Evolutionary conservation across 92 coral and sea anemone species (phyloP), one percentile per base, ranked within the genome.

Genomic region (Bergia puertoricense): DNA sequence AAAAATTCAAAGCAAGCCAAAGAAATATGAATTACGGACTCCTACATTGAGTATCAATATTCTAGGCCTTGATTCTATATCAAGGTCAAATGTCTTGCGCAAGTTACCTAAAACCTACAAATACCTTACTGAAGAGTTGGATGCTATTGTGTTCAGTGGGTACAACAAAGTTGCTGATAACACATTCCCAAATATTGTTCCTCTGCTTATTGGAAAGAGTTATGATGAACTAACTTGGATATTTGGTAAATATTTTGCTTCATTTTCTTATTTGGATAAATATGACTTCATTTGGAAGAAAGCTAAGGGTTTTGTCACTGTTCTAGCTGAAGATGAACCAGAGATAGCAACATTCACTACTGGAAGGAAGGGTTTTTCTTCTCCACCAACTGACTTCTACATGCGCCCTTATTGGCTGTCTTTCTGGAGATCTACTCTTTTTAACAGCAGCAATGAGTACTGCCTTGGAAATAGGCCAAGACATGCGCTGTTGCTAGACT

Each of bases 231-330:
- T 81, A 59, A 81, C 85, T 1, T 81, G 85, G 85, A 41, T 81
- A 7, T 81, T 81, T 59, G 85, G 85, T 56, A 81, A 81, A 66
- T 81, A 81, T 41, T 81, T 81, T 59, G 45, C 73, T 38, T 39
- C 71, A 10, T 81, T 37, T 23, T 81, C 85, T 0, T 57, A 81
- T 57, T 22, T 81, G 30, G 85, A 81, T 42, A 62, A 81, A 41
- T 81, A 81, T 81, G 85, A 81, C 45, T 81, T 81, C 18, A 81
- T 82, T 67, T 82, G 86, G 86, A 82, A 82, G 86, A 82, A 16
- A 13, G 86, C 62, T 4, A 22, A 82, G 42, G 86, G 48, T 8
- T 82, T 41, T 67, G 76, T 67, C 22, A 82, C 86, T 22, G 16
- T 82, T 82, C 51, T 82, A 1, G 86, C 86, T 6, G 86, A 82